Evolutionary conservation across 1,140 invertebrate species (phyloP).

Genomic region (Ceratoteleas bidentatus): DNA sequence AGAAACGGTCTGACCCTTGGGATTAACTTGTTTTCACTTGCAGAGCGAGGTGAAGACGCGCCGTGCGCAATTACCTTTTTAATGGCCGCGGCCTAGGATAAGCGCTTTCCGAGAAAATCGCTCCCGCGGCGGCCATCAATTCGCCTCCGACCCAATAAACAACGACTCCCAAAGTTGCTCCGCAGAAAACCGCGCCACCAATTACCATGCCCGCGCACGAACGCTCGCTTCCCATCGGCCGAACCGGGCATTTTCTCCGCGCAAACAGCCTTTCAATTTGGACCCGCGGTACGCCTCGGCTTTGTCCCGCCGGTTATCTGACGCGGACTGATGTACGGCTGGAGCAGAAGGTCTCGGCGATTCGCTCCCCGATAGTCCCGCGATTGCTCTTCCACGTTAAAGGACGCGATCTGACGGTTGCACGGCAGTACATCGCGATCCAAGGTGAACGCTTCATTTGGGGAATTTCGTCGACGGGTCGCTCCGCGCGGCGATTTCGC

Average conservation of each 20-base stretch:
- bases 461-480: too few species aligned
- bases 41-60: not conserved
- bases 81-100: slow-evolving; percentile 19
- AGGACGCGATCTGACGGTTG: slow-evolving; percentile 47
- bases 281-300: slow-evolving; percentile 44
- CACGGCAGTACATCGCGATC: slow-evolving; percentile 70
- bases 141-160: slow-evolving; percentile 56
- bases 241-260: slow-evolving; percentile 52
- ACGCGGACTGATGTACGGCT: slow-evolving; percentile 53
- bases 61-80: slow-evolving; percentile 40
- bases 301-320: slow-evolving; percentile 46
- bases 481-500: too few species aligned
- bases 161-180: slow-evolving; percentile 37
- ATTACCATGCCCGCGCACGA: slow-evolving; percentile 45
- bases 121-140: slow-evolving; percentile 56
- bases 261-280: slow-evolving; percentile 61
- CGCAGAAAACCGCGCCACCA: slow-evolving; percentile 31
- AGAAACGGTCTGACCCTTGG: slow-evolving; percentile 7
- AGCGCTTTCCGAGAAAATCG: slow-evolving; percentile 48
- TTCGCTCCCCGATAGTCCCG: slow-evolving; percentile 36
- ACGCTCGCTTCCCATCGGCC: slow-evolving; percentile 48
- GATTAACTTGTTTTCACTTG: not conserved
- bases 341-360: slow-evolving; percentile 47
- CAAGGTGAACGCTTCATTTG: slow-evolving; percentile 74
- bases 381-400: slow-evolving; percentile 51